Conservation (phyloP, 2,797 vertebrate species). For the Gadopsis marmoratus region DNA sequence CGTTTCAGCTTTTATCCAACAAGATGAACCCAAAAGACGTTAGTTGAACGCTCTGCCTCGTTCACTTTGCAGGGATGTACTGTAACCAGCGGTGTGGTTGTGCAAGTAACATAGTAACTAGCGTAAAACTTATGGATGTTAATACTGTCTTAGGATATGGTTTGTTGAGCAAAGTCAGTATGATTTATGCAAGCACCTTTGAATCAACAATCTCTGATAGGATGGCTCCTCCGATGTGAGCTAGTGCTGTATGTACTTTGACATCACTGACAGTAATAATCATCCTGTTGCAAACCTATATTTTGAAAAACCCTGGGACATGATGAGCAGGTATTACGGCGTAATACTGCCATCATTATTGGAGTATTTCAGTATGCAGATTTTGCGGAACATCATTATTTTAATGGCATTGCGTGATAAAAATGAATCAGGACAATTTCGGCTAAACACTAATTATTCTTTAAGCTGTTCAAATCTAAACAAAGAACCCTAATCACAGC, state of each 20-base stretch:
- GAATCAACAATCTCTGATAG: background rate
- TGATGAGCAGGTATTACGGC: constrained; percentile 33
- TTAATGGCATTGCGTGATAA: constrained; percentile 36
- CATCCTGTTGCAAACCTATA: constrained; percentile 14
- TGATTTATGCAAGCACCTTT: background rate
- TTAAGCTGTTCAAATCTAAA: constrained; percentile 53
- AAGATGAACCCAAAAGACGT: background rate
- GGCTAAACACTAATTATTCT: constrained; percentile 67
- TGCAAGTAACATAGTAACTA: background rate
- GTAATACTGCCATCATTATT: constrained; percentile 36
- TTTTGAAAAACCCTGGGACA: constrained; percentile 31
- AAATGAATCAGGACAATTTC: constrained; percentile 35
- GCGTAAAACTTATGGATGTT: background rate
- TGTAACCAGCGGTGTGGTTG: background rate
- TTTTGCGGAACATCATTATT: constrained; percentile 45
- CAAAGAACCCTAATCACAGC: constrained; percentile 51
- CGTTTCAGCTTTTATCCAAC: background rate
- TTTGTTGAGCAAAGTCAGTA: background rate
- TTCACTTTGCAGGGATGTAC: background rate
- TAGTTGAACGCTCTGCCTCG: background rate
- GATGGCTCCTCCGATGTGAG: background rate
- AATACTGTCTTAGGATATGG: background rate
- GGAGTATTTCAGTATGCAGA: constrained; percentile 28
- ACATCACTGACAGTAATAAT: constrained; percentile 17
- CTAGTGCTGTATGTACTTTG: background rate